These are phyloP conservation scores for Thereva unica DNA, from an alignment of 2,888 invertebrate species.

Conservation along the genomic window DNA sequence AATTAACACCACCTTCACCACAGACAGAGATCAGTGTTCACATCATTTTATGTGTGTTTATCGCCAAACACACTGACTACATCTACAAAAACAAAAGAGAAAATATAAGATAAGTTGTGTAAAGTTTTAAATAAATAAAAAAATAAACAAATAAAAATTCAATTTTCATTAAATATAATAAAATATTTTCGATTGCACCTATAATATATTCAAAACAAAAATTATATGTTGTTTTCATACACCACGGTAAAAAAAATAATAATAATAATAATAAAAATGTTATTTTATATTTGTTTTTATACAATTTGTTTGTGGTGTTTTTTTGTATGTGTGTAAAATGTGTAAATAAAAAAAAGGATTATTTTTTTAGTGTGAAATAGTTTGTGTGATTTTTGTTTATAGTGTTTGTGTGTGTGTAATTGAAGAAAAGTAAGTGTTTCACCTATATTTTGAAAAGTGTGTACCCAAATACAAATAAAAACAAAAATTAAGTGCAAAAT, in stretches of 20 bases:
- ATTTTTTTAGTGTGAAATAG: no score
- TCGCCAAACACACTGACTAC: constrained; percentile 88
- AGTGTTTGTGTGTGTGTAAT: not conserved
- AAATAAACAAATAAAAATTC: constrained; percentile 13
- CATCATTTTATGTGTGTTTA: constrained; percentile 61
- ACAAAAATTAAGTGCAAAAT: not conserved
- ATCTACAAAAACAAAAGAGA: constrained; percentile 68
- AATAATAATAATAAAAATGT: no score
- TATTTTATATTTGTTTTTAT: no score
- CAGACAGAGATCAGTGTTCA: constrained; percentile 49
- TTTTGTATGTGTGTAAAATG: no score
- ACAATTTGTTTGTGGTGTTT: no score
- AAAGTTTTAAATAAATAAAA: constrained; percentile 30
- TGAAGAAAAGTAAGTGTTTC: not conserved
- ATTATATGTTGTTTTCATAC: constrained; percentile 29
- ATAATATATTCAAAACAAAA: constrained; percentile 6
- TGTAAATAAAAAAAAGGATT: no score
- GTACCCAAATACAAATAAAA: not conserved
- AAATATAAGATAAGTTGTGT: constrained; percentile 47
- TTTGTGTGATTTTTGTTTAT: constrained; percentile 9
- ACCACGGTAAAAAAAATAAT: constrained; percentile 7
- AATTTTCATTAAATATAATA: constrained; percentile 23
- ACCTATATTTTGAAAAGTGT: constrained; percentile 1
- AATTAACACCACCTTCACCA: constrained; percentile 45
- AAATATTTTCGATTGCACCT: constrained; percentile 5